Conservation (phyloP, 2,888 invertebrate genomes). For the Eupithecia pulchellata region DNA sequence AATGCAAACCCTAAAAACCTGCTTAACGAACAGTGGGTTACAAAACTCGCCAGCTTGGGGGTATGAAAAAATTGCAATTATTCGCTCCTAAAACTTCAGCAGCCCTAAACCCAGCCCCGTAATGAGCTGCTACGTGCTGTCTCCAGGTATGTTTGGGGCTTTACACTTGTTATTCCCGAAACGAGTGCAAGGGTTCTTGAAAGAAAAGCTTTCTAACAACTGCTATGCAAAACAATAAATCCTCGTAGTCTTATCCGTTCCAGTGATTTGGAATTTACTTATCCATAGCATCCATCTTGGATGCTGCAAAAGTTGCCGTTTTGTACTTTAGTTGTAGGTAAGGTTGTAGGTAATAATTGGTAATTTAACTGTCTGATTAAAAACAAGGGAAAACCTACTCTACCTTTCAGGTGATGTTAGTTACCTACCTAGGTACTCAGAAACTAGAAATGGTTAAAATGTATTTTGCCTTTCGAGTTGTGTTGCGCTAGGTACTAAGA, state of each 20-base stretch:
- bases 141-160: constrained; percentile 32
- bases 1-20: background rate
- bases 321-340: too few species aligned
- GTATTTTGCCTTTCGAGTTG: background rate
- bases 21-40: background rate
- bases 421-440: background rate
- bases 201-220: constrained; percentile 52
- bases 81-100: constrained; percentile 11
- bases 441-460: background rate
- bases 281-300: background rate
- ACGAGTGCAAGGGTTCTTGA: constrained; percentile 61
- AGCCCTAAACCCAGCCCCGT: constrained; percentile 15
- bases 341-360: too few species aligned
- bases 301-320: too few species aligned
- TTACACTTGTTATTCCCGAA: constrained; percentile 59
- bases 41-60: background rate
- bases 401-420: background rate
- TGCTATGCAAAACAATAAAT: constrained; percentile 43
- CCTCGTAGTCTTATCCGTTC: background rate
- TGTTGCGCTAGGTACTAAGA: background rate
- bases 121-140: constrained; percentile 34
- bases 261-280: background rate
- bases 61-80: constrained; percentile 18
- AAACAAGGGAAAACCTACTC: too few species aligned
- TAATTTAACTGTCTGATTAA: too few species aligned